A percentile compares a stretch with the other conserved stretches of the same genome.
phyloP scores from a whole-genome alignment of 2,888 invertebrate genomes.

The Latheticus oryzae region DNA sequence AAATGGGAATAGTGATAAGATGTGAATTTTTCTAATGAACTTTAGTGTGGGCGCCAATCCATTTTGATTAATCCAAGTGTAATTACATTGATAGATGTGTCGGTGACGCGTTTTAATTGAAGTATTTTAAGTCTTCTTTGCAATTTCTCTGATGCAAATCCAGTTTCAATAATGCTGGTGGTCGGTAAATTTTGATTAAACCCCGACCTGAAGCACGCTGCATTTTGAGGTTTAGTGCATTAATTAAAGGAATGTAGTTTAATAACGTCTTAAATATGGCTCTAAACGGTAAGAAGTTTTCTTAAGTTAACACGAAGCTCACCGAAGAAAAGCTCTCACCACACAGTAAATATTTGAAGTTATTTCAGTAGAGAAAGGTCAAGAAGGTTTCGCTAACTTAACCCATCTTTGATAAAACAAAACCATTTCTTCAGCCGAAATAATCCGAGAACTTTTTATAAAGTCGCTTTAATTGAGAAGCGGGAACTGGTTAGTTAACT shows the following conservation, averaged over 20 bases:
- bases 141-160: conserved; percentile 11
- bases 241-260: conserved; percentile 23
- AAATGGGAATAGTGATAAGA: too few species aligned
- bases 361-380: conserved; percentile 11
- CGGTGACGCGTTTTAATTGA: conserved; percentile 5
- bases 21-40: too few species aligned
- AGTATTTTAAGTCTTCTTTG: conserved; percentile 6
- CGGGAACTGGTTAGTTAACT: conserved; percentile 19
- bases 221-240: conserved; percentile 25
- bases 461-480: conserved; percentile 27
- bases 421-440: conserved; percentile 11
- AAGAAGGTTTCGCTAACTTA: conserved; percentile 23
- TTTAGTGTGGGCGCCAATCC: too few species aligned
- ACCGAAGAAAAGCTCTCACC: conserved; percentile 6
- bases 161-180: conserved; percentile 10
- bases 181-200: conserved; percentile 25
- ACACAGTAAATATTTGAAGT: conserved; percentile 7
- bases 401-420: conserved; percentile 28
- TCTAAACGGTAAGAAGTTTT: conserved; percentile 14
- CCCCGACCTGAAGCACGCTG: conserved; percentile 5
- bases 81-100: neutral
- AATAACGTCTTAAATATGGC: conserved; percentile 10
- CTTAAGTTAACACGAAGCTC: neutral
- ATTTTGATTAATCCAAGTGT: conserved; percentile 3
- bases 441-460: conserved; percentile 29